A percentile compares a stretch with the other conserved stretches of the same genome.
phyloP scores from a whole-genome alignment of 1,140 invertebrate genomes.

The Elymnias hypermnestra region DNA sequence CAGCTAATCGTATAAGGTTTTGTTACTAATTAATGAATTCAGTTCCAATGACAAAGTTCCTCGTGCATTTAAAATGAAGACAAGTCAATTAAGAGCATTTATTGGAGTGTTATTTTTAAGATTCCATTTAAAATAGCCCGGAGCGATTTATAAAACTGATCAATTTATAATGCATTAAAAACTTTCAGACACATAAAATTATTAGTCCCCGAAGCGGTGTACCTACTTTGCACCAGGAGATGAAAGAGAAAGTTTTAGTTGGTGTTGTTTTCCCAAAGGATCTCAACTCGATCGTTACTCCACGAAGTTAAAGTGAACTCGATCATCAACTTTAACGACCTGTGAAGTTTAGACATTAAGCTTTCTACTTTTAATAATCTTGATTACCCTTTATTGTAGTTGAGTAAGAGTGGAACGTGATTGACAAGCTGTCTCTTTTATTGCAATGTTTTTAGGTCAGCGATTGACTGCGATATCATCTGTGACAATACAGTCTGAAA shows the following conservation, averaged over 20 bases:
- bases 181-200: constrained; percentile 28
- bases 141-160: constrained; percentile 33
- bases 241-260: constrained; percentile 39
- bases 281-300: constrained; percentile 36
- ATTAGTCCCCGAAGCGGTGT: constrained; percentile 21
- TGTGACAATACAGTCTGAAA: too few species aligned
- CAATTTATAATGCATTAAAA: constrained; percentile 38
- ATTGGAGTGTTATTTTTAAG: constrained; percentile 40
- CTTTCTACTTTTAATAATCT: constrained; percentile 43
- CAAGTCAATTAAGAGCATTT: constrained; percentile 51
- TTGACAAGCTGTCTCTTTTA: background rate
- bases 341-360: constrained; percentile 47
- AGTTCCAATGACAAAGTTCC: constrained; percentile 26
- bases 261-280: constrained; percentile 58
- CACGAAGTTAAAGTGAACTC: constrained; percentile 44
- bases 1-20: too few species aligned
- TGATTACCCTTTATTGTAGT: constrained; percentile 25
- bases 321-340: constrained; percentile 62
- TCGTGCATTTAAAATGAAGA: constrained; percentile 44
- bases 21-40: background rate
- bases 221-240: constrained; percentile 16
- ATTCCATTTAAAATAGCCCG: constrained; percentile 47
- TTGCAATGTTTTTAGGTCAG: background rate
- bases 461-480: too few species aligned
- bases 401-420: too few species aligned